A percentile compares a stretch with the other conserved stretches of the same genome.
Conservation (phyloP, 2,888 invertebrate species). For the Tetramorium bicarinatum region DNA sequence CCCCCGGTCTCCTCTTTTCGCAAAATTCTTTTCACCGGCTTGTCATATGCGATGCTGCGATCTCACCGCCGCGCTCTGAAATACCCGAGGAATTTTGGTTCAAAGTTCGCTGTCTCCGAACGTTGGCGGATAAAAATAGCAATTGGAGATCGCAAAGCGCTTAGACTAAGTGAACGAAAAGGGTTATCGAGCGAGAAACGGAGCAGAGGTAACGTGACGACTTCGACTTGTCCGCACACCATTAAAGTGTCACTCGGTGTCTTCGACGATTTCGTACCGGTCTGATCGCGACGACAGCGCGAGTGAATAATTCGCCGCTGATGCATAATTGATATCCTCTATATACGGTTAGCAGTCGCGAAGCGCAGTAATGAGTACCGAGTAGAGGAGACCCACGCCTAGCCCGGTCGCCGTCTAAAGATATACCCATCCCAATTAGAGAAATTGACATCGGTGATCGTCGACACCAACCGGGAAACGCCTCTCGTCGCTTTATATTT, state of each 20-base stretch:
- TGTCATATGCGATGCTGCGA: not conserved
- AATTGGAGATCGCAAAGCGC: not conserved
- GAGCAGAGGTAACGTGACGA: slow-evolving; percentile 59
- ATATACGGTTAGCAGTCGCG: slow-evolving; percentile 65
- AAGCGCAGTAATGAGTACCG: slow-evolving; percentile 36
- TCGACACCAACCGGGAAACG: slow-evolving; percentile 25
- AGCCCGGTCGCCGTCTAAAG: slow-evolving; percentile 54
- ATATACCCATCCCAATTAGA: slow-evolving; percentile 65
- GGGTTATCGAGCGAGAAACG: slow-evolving; percentile 61
- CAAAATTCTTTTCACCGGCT: not conserved
- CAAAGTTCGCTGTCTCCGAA: not conserved
- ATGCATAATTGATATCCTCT: slow-evolving; percentile 75
- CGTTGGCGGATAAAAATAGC: slow-evolving; percentile 33
- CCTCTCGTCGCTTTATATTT: slow-evolving; percentile 58
- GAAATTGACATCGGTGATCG: slow-evolving; percentile 57
- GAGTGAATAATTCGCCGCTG: slow-evolving; percentile 72
- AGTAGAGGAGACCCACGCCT: slow-evolving; percentile 50
- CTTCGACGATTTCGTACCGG: slow-evolving; percentile 66
- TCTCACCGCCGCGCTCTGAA: not conserved
- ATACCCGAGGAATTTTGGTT: not conserved
- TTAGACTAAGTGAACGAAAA: slow-evolving; percentile 17
- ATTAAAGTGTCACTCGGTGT: slow-evolving; percentile 70
- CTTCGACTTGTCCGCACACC: slow-evolving; percentile 71
- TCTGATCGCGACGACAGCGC: slow-evolving; percentile 74
- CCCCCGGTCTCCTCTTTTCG: not conserved